Base-by-base conservation (phyloP, 2,113 vertebrate species). In the Osmerus mordax region DNA sequence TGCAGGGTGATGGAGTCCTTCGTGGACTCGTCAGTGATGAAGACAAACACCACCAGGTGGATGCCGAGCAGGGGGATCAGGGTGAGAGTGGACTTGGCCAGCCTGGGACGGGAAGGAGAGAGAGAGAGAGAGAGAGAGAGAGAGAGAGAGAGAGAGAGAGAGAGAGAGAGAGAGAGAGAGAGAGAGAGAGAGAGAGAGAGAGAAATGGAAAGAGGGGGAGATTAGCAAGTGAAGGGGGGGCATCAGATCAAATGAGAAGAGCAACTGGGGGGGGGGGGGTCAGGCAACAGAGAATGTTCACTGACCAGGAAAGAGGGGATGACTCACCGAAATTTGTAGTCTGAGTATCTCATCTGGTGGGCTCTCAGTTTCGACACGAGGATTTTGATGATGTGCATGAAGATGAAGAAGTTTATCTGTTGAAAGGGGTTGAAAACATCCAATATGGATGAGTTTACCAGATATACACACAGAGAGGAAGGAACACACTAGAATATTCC, bases 331-430 rank as follows among this genome's bases (percentile, higher is more conserved):
- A 96, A 94, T 79, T 98, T 99, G 86, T 95, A 98, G 90, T 99
- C 97, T 0, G 94, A 94, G 87, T 93, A 95, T 79, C 94, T 92
- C 96, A 98, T 97, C 86, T 97, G 96, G 66, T 93, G 95, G 0
- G 97, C 96, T 0, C 93, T 90, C 74, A 99, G 93, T 86, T 99
- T 99, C 76, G 94, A 96, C 77, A 96, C 82, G 0, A 99, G 94
- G 59, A 98, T 95, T 87, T 93, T 93, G 14, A 99, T 93, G 63
- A 97, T 93, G 25, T 93, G 94, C 80, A 98, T 89, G 56, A 99
- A 99, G 86, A 99, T 96, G 71, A 94, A 88, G 82, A 96, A 96
- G 84, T 99, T 99, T 89, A 98, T 96, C 97, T 98, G 91, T 11
- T 73, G 18, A 58, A 64, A 77, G 28, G 73, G 18, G 67, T 6